phyloP scores from a whole-genome alignment of 2,888 invertebrate genomes.

The Kuschelorhynchus macadamiae region DNA sequence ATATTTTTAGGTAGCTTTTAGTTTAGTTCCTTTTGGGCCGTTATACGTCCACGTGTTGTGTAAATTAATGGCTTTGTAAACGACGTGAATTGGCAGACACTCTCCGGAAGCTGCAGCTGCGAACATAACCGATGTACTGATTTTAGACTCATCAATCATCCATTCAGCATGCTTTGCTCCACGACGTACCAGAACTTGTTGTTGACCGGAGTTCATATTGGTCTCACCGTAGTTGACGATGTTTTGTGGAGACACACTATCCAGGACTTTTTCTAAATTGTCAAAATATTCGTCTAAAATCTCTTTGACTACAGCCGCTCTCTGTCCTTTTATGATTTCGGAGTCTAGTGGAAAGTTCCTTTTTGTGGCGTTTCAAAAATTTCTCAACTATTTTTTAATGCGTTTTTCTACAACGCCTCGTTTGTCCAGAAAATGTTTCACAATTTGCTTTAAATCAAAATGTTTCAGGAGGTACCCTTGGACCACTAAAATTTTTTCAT shows the following conservation, averaged over 20 bases:
- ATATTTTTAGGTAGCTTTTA: too few relatives aligned
- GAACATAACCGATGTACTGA: slow-evolving; percentile 11
- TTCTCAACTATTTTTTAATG: too few relatives aligned
- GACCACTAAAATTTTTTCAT: too few relatives aligned
- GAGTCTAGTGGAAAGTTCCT: slow-evolving; percentile 23
- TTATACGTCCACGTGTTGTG: slow-evolving; percentile 10
- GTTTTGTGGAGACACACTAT: slow-evolving; percentile 10
- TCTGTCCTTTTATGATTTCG: slow-evolving; percentile 44
- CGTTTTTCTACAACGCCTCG: too few relatives aligned
- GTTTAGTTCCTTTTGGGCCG: slow-evolving; percentile 3
- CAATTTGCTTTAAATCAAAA: too few relatives aligned
- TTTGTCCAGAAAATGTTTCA: too few relatives aligned
- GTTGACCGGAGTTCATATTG: slow-evolving; percentile 12
- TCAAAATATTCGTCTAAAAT: slow-evolving; percentile 7
- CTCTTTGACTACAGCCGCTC: slow-evolving; percentile 24
- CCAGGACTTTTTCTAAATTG: background rate
- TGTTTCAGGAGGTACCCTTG: too few relatives aligned
- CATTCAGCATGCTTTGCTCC: slow-evolving; percentile 12
- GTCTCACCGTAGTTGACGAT: slow-evolving; percentile 18
- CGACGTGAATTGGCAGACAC: slow-evolving; percentile 9
- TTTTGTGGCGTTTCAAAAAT: too few relatives aligned
- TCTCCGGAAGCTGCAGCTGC: slow-evolving; percentile 8
- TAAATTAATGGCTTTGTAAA: slow-evolving; percentile 10
- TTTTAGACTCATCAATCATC: slow-evolving; percentile 10
- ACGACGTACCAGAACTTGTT: slow-evolving; percentile 6